Evolutionary conservation across 2,113 vertebrate genomes (phyloP).

Genomic region (Notarius lentiginosus): DNA sequence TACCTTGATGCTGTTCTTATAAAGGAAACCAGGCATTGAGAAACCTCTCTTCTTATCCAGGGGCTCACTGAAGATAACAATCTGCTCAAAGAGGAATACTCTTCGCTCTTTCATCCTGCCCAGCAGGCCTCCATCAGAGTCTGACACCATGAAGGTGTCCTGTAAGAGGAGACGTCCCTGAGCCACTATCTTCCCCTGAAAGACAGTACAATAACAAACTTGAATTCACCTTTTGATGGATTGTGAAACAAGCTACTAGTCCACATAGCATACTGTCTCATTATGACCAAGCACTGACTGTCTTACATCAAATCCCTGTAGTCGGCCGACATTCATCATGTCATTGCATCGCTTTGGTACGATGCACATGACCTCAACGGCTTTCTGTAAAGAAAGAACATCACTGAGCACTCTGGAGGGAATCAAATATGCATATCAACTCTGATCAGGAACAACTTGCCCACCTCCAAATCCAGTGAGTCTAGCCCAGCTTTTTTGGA

Average conservation of each 20-base stretch:
- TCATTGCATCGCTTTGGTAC: slow-evolving; percentile 97
- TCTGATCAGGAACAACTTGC: slow-evolving; percentile 3
- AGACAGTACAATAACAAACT: not conserved
- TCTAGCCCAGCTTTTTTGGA: slow-evolving; percentile 94
- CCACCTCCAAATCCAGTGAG: slow-evolving; percentile 89
- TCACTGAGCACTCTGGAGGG: not conserved
- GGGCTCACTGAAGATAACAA: slow-evolving; percentile 96
- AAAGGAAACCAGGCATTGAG: slow-evolving; percentile 93
- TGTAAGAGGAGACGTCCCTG: slow-evolving; percentile 96
- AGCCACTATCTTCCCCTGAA: slow-evolving; percentile 94
- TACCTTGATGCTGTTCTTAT: slow-evolving; percentile 98
- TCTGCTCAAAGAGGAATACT: slow-evolving; percentile 97
- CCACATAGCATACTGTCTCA: not conserved
- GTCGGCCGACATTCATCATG: slow-evolving; percentile 97
- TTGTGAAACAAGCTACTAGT: not conserved
- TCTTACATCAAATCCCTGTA: slow-evolving; percentile 97
- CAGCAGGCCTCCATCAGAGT: slow-evolving; percentile 82
- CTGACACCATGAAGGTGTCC: slow-evolving; percentile 93
- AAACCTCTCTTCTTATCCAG: slow-evolving; percentile 97
- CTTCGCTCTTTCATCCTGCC: slow-evolving; percentile 92
- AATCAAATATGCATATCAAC: not conserved
- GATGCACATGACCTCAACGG: slow-evolving; percentile 97
- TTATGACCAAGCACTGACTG: not conserved
- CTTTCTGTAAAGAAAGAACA: slow-evolving; percentile 77
- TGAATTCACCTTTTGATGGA: not conserved